Conservation (phyloP, 92 coral and sea anemone genomes). For the Actinostola sp. region DNA sequence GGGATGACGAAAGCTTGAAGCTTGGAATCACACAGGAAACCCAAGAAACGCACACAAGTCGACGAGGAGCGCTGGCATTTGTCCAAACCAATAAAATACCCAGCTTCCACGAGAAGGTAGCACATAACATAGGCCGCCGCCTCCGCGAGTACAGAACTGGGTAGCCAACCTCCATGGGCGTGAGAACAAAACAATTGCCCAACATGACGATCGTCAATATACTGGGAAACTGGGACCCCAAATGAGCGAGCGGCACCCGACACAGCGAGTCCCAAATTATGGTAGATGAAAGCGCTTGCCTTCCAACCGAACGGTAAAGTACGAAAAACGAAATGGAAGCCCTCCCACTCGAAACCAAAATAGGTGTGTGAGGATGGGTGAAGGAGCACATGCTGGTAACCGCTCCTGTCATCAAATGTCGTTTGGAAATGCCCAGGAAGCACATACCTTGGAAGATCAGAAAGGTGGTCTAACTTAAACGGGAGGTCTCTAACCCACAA, state of each 20-base stretch:
- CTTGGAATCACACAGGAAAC: slow-evolving; percentile 34
- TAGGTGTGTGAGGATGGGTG: slow-evolving; percentile 1
- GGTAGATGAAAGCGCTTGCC: slow-evolving; percentile 37
- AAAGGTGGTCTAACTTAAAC: too few species aligned
- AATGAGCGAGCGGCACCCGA: slow-evolving; percentile 34
- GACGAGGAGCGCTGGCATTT: slow-evolving; percentile 31
- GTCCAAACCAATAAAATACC: slow-evolving; percentile 36
- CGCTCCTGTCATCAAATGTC: too few species aligned
- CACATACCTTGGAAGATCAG: too few species aligned
- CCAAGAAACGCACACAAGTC: slow-evolving; percentile 38
- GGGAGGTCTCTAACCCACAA: slow-evolving; percentile 32
- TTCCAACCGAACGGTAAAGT: slow-evolving; percentile 36
- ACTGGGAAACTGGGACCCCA: slow-evolving; percentile 38
- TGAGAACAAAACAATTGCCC: neutral
- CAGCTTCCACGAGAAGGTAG: slow-evolving; percentile 46
- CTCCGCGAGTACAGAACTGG: slow-evolving; percentile 8
- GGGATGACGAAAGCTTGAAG: slow-evolving; percentile 49
- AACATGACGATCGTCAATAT: slow-evolving; percentile 19
- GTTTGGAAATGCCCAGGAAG: too few species aligned
- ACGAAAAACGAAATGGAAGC: slow-evolving; percentile 35
- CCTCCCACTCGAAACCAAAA: slow-evolving; percentile 6
- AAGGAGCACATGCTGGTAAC: slow-evolving; percentile 5
- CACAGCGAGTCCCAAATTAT: slow-evolving; percentile 28
- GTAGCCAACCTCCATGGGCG: neutral
- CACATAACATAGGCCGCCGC: slow-evolving; percentile 56